These are phyloP conservation scores for Neodiprion virginianus DNA, from an alignment of 1,140 invertebrate genomes.

Conservation along the genomic window DNA sequence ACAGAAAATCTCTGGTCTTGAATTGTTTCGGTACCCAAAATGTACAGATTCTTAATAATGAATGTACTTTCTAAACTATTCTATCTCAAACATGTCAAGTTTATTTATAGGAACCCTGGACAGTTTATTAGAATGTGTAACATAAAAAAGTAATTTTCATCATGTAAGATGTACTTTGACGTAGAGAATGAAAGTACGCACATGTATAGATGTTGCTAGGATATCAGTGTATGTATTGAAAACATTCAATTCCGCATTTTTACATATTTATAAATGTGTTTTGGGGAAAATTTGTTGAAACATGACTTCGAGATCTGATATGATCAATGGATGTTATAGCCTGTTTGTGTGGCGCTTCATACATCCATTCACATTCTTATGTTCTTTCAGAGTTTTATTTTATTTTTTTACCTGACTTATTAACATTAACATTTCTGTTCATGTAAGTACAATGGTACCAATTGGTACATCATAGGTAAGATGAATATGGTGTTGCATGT, in stretches of 20 bases:
- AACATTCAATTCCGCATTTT: too few species aligned
- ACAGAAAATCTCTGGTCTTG: too few species aligned
- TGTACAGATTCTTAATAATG: too few species aligned
- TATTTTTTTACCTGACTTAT: not conserved
- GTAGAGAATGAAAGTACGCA: not conserved
- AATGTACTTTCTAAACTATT: too few species aligned
- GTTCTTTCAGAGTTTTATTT: not conserved
- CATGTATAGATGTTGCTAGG: not conserved
- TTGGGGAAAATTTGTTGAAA: not conserved
- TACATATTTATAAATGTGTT: not conserved
- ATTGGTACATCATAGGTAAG: not conserved
- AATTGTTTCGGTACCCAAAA: too few species aligned
- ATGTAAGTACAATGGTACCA: not conserved
- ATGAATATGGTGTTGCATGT: not conserved
- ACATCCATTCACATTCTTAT: not conserved
- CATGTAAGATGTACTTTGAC: not conserved
- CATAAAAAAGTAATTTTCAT: too few species aligned
- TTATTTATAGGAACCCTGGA: too few species aligned
- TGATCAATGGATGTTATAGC: not conserved
- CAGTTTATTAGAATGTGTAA: too few species aligned
- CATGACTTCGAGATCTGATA: not conserved
- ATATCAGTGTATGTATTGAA: too few species aligned
- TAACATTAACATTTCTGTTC: not conserved
- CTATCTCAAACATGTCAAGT: too few species aligned
- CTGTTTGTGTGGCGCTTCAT: not conserved